Evolutionary conservation across 2,113 vertebrate species (phyloP), one percentile per base, ranked within the genome.

Genomic region (Triplophysa dalaica): DNA sequence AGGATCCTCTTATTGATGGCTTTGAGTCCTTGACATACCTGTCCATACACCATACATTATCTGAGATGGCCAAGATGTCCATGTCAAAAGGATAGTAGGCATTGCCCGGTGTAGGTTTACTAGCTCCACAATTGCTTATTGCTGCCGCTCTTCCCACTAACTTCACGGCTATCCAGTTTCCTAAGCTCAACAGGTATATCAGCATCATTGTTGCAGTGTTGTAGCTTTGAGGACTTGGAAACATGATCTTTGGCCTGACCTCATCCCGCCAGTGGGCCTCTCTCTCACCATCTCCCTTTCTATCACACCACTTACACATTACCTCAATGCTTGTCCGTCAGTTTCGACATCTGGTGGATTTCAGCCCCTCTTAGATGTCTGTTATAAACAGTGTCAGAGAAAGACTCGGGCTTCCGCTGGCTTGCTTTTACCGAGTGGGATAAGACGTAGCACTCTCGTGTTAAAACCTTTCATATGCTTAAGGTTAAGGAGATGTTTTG

Each of bases 211-310:
- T 91, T 86, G 83, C 82, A 65, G 82, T 87, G 87, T 89, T 88
- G 89, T 88, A 86, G 81, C 89, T 88, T 85, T 89, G 87, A 91
- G 91, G 87, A 79, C 86, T 83, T 81, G 90, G 92, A 90, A 93
- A 93, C 87, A 82, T 81, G 89, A 93, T 91, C 90, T 85, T 81
- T 83, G 90, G 87, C 87, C 89, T 92, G 92, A 93, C 91, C 92
- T 92, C 92, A 92, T 92, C 90, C 82, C 85, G 90, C 92, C 88
- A 85, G 79, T 86, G 80, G 90, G 88, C 82, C 81, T 80, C 85
- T 38, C 75, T 75, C 38, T 70, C 22, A 60, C 52, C 77, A 67
- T 62, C 68, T 65, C 50, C 17, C 50, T 26, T 64, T 66, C 70
- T 56, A 21, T 26, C 29, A 64, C 68, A 73, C 69, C 38, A 43